A percentile compares a stretch with the other conserved stretches of the same genome.
These are phyloP conservation scores for Seira sanloemensis DNA, from an alignment of 2,888 invertebrate genomes.

Conservation along the genomic window DNA sequence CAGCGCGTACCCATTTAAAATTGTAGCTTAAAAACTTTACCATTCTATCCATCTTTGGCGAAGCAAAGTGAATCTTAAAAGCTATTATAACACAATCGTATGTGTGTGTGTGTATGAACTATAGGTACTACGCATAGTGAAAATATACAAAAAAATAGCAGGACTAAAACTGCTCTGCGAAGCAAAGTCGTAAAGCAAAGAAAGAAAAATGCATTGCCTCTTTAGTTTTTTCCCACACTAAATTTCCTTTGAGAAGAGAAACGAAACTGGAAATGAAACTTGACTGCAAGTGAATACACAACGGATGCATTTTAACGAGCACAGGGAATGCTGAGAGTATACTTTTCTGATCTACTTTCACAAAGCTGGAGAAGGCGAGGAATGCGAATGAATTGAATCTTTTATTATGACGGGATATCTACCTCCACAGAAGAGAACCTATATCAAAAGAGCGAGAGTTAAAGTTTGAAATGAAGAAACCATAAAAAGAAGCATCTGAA, in stretches of 20 bases:
- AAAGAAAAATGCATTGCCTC: not conserved
- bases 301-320: not conserved
- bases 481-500: not conserved
- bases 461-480: not conserved
- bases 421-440: too few species aligned
- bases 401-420: not conserved
- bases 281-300: not conserved
- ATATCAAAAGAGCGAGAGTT: too few species aligned
- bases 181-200: not conserved
- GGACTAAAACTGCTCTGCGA: not conserved
- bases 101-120: too few species aligned
- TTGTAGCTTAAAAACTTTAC: not conserved
- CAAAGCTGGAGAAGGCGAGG: not conserved
- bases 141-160: not conserved
- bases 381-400: not conserved
- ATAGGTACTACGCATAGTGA: too few species aligned
- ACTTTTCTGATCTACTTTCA: not conserved
- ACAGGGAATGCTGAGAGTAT: not conserved
- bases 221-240: not conserved
- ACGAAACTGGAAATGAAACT: not conserved
- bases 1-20: not conserved
- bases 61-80: not conserved
- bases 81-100: too few species aligned
- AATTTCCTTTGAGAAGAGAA: not conserved
- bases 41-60: not conserved